Percentiles rank a stretch among this genome's conserved stretches.
phyloP scores from a whole-genome alignment of 2,113 vertebrate species.

The Odocoileus virginianus region DNA sequence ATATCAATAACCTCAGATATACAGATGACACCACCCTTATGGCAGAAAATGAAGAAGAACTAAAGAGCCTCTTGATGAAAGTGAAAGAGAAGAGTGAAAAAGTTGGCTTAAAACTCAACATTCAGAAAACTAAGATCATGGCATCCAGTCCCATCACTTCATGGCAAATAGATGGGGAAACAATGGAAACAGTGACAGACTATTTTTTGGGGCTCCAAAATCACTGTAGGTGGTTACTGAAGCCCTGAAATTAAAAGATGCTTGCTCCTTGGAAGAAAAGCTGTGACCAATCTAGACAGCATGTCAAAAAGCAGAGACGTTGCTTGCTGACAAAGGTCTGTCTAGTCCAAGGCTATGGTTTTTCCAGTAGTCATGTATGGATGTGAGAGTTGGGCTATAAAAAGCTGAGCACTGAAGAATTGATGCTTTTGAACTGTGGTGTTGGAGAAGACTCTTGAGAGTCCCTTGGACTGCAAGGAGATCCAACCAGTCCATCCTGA shows the following conservation, averaged over 20 bases:
- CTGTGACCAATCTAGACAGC: background rate
- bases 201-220: background rate
- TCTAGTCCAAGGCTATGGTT: background rate
- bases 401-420: background rate
- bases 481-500: background rate
- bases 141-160: background rate
- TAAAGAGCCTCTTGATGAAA: background rate
- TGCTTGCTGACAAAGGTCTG: background rate
- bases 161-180: background rate
- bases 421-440: too few species aligned
- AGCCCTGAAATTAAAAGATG: background rate
- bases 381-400: background rate
- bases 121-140: background rate
- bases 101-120: background rate
- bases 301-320: background rate
- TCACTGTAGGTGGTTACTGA: background rate
- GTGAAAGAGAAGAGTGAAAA: background rate
- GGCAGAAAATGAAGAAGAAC: background rate
- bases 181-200: background rate
- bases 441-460: too few species aligned
- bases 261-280: background rate
- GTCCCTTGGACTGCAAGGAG: too few species aligned
- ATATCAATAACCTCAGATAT: background rate
- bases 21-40: background rate
- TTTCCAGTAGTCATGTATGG: background rate